Base-by-base conservation (phyloP, 2,797 vertebrate genomes). In the Tympanoctomys barrerae region DNA sequence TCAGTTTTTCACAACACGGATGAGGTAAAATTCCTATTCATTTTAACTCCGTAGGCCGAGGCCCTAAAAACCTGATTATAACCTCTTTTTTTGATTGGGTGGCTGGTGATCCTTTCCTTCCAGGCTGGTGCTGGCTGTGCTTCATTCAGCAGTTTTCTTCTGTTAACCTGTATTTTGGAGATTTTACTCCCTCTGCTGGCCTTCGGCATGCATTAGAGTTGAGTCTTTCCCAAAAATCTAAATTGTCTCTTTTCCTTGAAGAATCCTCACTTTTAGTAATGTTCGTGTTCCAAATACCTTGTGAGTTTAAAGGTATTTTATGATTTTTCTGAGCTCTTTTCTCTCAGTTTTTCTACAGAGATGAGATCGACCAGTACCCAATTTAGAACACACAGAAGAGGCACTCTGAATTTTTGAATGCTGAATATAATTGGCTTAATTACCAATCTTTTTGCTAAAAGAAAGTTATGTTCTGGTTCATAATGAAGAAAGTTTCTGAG, bases 131-230 rank as follows among this genome's bases (percentile, higher is more conserved):
- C 59, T 11, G 9, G 68, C 39, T 77, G 0, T 49, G 64, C 26
- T 93, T 24, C 54, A 26, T 70, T 94, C 66, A 95, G 66, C 12
- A 28, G 64, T 92, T 91, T 93, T 79, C 39, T 71, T 54, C 14
- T 39, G 90, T 94, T 68, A 54, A 71, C 13, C 79, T 57, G 2
- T 92, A 90, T 79, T 97, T 96, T 96, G 92, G 97, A 96, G 85
- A 87, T 97, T 89, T 33, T 90, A 96, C 98, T 97, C 98, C 98
- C 98, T 95, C 98, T 99, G 97, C 98, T 98, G 98, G 98, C 86
- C 87, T 26, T n/a, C 89, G 59, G 71, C 39, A 54, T 87, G 80
- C 83, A 96, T 75, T 64, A 87, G 49, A 0, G 6, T 3, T 62
- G 52, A 96, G 2, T 84, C 57, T 92, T 96, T 89, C 75, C 61